Percentiles rank a stretch among this genome's conserved stretches.
Evolutionary conservation across 2,113 vertebrate species (phyloP).

Genomic region (Boulengeromyrus knoepffleri): DNA sequence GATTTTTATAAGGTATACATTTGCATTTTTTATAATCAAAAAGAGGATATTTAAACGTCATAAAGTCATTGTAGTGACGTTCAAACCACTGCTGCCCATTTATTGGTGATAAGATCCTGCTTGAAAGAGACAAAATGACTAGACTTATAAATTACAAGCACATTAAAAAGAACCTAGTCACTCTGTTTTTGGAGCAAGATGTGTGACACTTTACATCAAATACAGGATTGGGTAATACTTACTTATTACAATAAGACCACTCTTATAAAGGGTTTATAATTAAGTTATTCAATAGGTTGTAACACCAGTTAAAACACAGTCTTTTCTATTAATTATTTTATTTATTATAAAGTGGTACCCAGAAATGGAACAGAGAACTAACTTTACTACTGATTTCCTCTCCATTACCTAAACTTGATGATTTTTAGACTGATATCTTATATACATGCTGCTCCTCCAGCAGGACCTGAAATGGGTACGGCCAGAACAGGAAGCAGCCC

Average conservation of each 20-base stretch:
- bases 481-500: neutral
- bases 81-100: neutral
- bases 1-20: neutral
- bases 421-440: neutral
- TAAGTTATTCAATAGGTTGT: neutral
- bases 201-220: neutral
- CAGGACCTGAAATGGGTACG: neutral
- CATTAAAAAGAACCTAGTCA: neutral
- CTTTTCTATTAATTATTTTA: neutral
- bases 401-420: neutral
- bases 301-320: neutral
- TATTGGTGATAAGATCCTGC: neutral
- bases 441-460: neutral
- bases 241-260: neutral
- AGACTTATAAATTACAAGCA: neutral
- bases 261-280: neutral
- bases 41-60: neutral
- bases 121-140: neutral
- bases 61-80: neutral
- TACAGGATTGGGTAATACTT: neutral
- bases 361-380: neutral
- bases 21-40: neutral
- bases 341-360: neutral
- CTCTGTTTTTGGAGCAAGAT: neutral
- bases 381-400: neutral